Evolutionary conservation across 1,140 invertebrate genomes (phyloP).

Genomic region (Papilio dardanus): DNA sequence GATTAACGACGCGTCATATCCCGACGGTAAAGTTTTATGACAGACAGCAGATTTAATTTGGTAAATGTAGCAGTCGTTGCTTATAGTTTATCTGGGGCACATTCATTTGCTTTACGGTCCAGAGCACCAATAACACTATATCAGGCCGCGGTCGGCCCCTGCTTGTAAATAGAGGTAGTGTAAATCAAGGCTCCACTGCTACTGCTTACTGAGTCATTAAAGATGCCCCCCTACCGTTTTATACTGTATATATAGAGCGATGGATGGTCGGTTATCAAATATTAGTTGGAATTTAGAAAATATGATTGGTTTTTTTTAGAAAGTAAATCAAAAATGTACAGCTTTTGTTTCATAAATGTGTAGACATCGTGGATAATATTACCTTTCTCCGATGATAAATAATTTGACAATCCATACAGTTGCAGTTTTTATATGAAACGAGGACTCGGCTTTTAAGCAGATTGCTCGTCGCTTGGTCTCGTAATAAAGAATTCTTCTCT

Average conservation of each 20-base stretch:
- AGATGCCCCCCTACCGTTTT: slow-evolving; percentile 14
- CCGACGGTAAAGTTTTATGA: slow-evolving; percentile 9
- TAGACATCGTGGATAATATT: neutral
- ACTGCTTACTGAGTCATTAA: slow-evolving; percentile 34
- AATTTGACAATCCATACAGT: slow-evolving; percentile 1
- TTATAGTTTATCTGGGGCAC: slow-evolving; percentile 36
- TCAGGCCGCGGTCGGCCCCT: slow-evolving; percentile 27
- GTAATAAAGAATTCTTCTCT: slow-evolving; percentile 13
- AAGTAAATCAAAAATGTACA: too few species aligned
- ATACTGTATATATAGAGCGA: neutral
- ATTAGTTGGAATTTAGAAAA: neutral
- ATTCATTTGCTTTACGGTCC: slow-evolving; percentile 37
- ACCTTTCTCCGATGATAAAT: slow-evolving; percentile 11
- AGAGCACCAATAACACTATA: slow-evolving; percentile 35
- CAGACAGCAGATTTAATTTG: slow-evolving; percentile 29
- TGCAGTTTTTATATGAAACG: slow-evolving; percentile 17
- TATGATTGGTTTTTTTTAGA: too few species aligned
- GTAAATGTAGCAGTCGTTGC: slow-evolving; percentile 16
- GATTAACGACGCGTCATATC: slow-evolving; percentile 16
- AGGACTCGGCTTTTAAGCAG: slow-evolving; percentile 26
- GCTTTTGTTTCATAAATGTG: too few species aligned
- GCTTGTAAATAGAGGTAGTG: slow-evolving; percentile 31
- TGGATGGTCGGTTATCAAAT: neutral
- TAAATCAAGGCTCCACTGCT: slow-evolving; percentile 30
- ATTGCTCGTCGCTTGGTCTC: slow-evolving; percentile 12